These are phyloP conservation scores for Glyphotaelius pellucidus DNA, from an alignment of 2,888 invertebrate genomes.

Conservation along the genomic window DNA sequence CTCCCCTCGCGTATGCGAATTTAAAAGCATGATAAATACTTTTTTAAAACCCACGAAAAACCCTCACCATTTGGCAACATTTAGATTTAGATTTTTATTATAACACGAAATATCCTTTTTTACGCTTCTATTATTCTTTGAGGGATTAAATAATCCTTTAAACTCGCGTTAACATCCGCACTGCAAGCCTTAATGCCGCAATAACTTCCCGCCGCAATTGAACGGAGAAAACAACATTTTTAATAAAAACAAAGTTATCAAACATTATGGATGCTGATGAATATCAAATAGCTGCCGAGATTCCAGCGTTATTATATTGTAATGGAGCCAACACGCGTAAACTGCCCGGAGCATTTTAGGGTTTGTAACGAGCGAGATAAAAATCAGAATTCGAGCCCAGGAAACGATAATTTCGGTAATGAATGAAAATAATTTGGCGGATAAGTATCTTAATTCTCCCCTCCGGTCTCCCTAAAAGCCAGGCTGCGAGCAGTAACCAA, in stretches of 20 bases:
- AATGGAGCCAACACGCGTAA: constrained; percentile 53
- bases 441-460: constrained; percentile 75
- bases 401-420: constrained; percentile 66
- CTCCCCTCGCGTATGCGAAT: constrained; percentile 19
- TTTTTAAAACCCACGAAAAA: constrained; percentile 13
- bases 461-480: constrained; percentile 53
- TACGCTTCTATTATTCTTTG: background rate
- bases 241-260: constrained; percentile 57
- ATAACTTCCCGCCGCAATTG: constrained; percentile 2
- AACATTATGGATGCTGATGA: constrained; percentile 50
- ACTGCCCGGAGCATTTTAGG: constrained; percentile 54
- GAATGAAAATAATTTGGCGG: constrained; percentile 79
- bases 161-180: background rate
- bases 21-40: constrained; percentile 9
- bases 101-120: background rate
- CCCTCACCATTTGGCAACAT: constrained; percentile 3
- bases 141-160: background rate
- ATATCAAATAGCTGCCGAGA: constrained; percentile 52
- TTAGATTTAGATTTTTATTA: background rate
- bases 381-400: constrained; percentile 61
- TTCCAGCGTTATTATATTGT: constrained; percentile 61
- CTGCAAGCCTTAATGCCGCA: constrained; percentile 29
- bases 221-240: constrained; percentile 19
- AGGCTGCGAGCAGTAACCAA: constrained; percentile 72
- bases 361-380: constrained; percentile 64